phyloP scores from a whole-genome alignment of 2,888 invertebrate species.

The Rotaria socialis region DNA sequence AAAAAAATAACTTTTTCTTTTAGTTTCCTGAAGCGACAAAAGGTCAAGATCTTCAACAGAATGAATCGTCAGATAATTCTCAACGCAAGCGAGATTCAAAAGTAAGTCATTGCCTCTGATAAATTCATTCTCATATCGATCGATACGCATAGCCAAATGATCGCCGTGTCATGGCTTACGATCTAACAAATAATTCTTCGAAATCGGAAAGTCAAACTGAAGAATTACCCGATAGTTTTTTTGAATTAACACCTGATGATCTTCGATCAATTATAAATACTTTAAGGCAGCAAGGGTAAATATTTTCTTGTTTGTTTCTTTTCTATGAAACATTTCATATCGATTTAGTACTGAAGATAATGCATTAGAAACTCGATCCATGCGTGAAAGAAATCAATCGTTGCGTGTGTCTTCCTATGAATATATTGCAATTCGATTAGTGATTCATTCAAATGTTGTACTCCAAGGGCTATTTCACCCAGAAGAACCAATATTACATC shows the following conservation, averaged over 20 bases:
- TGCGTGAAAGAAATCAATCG: constrained; percentile 64
- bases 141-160: constrained; percentile 57
- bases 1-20: not conserved
- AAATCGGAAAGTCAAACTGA: constrained; percentile 72
- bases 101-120: not conserved
- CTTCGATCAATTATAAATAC: constrained; percentile 72
- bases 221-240: constrained; percentile 73
- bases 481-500: constrained; percentile 67
- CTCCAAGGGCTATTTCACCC: constrained; percentile 80
- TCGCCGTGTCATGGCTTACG: constrained; percentile 59
- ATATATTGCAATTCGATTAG: constrained; percentile 74
- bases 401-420: constrained; percentile 69
- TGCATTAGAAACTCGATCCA: constrained; percentile 69
- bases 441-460: constrained; percentile 79
- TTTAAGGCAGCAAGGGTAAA: constrained; percentile 54
- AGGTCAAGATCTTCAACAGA: constrained; percentile 53
- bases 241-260: constrained; percentile 77
- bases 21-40: constrained; percentile 59
- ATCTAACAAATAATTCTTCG: constrained; percentile 74
- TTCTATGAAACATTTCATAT: too few species aligned
- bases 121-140: constrained; percentile 59
- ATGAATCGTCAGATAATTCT: constrained; percentile 51
- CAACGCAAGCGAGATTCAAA: not conserved
- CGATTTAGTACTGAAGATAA: constrained; percentile 67
- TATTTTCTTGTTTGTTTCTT: constrained; percentile 48